Evolutionary conservation across 2,888 invertebrate genomes (phyloP).

Genomic region (Trachelus stipa): DNA sequence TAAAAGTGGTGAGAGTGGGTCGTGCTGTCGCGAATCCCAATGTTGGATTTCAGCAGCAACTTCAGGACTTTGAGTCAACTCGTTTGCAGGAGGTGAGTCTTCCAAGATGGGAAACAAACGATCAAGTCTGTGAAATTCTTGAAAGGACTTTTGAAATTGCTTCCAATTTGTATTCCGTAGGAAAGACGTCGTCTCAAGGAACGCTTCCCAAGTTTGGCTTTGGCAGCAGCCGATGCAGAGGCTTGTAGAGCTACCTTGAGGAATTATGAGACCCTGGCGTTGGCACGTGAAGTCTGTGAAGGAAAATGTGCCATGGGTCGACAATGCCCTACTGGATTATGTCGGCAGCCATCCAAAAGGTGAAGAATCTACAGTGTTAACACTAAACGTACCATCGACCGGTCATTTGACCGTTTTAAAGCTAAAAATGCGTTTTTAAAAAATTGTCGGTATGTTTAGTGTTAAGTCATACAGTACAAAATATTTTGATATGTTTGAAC

Average conservation of each 20-base stretch:
- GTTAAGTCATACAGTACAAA: background rate
- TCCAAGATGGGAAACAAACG: background rate
- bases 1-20: conserved; percentile 93
- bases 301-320: conserved; percentile 87
- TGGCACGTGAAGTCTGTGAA: conserved; percentile 85
- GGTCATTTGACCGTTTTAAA: too few species aligned
- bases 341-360: conserved; percentile 68
- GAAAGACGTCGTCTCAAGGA: conserved; percentile 87
- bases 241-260: conserved; percentile 84
- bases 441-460: too few species aligned
- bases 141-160: background rate
- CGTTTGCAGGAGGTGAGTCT: conserved; percentile 78
- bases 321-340: conserved; percentile 86
- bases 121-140: background rate
- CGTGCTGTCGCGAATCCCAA: conserved; percentile 96
- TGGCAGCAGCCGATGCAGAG: conserved; percentile 78
- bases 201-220: conserved; percentile 83
- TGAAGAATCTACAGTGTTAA: conserved; percentile 31
- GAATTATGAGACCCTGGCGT: conserved; percentile 85
- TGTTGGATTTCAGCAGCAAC: conserved; percentile 93
- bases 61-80: conserved; percentile 89
- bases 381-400: too few species aligned
- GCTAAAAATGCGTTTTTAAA: too few species aligned
- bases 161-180: conserved; percentile 64
- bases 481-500: background rate